These are phyloP conservation scores for Scaeva pyrastri DNA, from an alignment of 2,888 invertebrate genomes.

Conservation along the genomic window DNA sequence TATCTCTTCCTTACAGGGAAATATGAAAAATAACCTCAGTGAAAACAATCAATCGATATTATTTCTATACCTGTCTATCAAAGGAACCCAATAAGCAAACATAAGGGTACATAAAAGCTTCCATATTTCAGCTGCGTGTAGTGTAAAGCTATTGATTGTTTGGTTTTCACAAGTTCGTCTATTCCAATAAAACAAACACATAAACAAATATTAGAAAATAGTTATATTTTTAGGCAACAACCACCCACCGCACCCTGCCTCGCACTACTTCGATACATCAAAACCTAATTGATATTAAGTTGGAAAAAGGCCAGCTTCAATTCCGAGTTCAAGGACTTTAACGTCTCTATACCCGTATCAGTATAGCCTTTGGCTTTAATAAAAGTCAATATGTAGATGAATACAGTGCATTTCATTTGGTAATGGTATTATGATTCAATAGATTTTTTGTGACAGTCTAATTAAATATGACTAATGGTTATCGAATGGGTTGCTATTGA, in stretches of 20 bases:
- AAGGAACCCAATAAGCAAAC: constrained; percentile 2
- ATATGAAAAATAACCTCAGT: constrained; percentile 21
- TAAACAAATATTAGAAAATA: constrained; percentile 20
- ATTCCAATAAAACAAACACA: constrained; percentile 10
- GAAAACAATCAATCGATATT: constrained; percentile 58
- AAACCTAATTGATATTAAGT: constrained; percentile 25
- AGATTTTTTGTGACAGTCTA: constrained; percentile 50
- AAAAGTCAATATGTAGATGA: constrained; percentile 13
- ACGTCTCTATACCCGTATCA: constrained; percentile 2
- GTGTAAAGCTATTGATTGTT: neutral
- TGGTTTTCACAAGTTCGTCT: constrained; percentile 4
- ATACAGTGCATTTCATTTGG: constrained; percentile 1
- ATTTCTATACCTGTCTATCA: neutral
- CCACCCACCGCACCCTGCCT: neutral
- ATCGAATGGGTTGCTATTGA: constrained; percentile 13
- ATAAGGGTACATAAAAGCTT: neutral
- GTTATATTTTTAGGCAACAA: constrained; percentile 1
- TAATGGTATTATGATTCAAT: constrained; percentile 25
- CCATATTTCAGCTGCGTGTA: neutral
- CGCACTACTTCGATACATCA: too few relatives aligned
- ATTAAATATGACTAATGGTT: constrained; percentile 68
- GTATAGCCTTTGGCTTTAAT: constrained; percentile 18
- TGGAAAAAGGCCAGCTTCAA: constrained; percentile 39
- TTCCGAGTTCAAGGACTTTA: constrained; percentile 58
- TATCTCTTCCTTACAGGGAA: neutral